These are phyloP conservation scores for Orgyia antiqua DNA, from an alignment of 2,888 invertebrate species.

Conservation along the genomic window DNA sequence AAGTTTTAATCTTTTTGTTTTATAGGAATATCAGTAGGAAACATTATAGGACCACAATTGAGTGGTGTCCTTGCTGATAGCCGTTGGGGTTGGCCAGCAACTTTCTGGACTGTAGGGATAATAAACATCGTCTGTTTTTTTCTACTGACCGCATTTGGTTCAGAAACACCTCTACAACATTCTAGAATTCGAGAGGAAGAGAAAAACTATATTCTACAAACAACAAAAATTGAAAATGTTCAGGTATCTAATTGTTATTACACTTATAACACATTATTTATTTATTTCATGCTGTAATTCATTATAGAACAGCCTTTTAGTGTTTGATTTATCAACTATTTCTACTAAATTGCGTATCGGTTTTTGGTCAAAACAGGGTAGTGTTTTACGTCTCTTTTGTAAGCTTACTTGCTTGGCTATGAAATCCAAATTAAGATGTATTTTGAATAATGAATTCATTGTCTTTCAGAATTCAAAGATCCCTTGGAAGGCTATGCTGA, in stretches of 20 bases:
- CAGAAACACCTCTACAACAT: constrained; percentile 64
- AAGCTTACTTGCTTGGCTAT: neutral
- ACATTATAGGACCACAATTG: constrained; percentile 79
- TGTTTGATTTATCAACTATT: neutral
- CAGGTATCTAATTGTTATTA: constrained; percentile 27
- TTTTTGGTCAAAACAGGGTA: neutral
- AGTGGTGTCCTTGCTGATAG: constrained; percentile 79
- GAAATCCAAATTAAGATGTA: neutral
- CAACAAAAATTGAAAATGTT: constrained; percentile 21
- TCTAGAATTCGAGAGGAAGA: constrained; percentile 64
- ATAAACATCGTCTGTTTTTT: constrained; percentile 67
- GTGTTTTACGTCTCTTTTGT: neutral
- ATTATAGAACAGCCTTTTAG: neutral
- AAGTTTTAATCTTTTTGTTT: constrained; percentile 5
- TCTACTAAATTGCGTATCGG: neutral
- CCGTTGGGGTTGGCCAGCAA: constrained; percentile 80
- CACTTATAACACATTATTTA: neutral
- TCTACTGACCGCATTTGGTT: constrained; percentile 58
- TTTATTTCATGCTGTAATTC: neutral
- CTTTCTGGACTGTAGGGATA: constrained; percentile 79
- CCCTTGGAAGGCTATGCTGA: constrained; percentile 75
- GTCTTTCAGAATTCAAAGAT: constrained; percentile 45
- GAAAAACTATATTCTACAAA: constrained; percentile 57
- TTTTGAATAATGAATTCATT: neutral
- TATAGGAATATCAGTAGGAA: constrained; percentile 81